Evolutionary conservation across 2,797 vertebrate species (phyloP).

Genomic region (Danio kyathit): DNA sequence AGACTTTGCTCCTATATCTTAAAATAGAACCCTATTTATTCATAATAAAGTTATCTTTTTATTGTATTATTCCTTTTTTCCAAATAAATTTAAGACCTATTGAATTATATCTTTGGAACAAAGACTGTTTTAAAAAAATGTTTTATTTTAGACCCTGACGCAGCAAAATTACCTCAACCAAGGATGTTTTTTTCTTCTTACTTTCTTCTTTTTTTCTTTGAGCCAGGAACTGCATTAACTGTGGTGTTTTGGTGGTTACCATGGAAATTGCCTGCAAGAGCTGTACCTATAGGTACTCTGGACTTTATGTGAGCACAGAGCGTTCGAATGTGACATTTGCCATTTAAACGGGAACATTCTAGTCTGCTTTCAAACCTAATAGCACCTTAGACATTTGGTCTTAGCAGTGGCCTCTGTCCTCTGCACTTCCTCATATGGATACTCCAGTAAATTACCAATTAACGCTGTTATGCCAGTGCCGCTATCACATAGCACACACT

Average conservation of each 20-base stretch:
- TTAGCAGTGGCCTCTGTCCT: conserved; percentile 14
- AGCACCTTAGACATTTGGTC: conserved; percentile 30
- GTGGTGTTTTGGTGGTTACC: background rate
- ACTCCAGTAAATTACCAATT: conserved; percentile 61
- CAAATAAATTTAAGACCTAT: too few species aligned
- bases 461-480: conserved; percentile 53
- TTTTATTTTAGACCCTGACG: background rate
- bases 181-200: too few species aligned
- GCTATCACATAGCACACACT: conserved; percentile 58
- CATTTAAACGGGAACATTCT: background rate
- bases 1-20: too few species aligned
- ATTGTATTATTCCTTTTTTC: too few species aligned
- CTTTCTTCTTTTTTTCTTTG: background rate
- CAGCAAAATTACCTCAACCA: background rate
- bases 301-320: background rate
- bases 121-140: too few species aligned
- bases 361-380: conserved; percentile 8
- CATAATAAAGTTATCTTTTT: background rate
- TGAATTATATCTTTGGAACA: too few species aligned
- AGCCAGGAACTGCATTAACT: background rate
- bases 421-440: conserved; percentile 38
- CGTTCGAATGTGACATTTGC: background rate
- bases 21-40: background rate
- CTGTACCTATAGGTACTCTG: background rate
- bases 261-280: background rate